Evolutionary conservation across 2,797 vertebrate species (phyloP), one percentile per base, ranked within the genome.

Genomic region (Poeciliopsis turneri): DNA sequence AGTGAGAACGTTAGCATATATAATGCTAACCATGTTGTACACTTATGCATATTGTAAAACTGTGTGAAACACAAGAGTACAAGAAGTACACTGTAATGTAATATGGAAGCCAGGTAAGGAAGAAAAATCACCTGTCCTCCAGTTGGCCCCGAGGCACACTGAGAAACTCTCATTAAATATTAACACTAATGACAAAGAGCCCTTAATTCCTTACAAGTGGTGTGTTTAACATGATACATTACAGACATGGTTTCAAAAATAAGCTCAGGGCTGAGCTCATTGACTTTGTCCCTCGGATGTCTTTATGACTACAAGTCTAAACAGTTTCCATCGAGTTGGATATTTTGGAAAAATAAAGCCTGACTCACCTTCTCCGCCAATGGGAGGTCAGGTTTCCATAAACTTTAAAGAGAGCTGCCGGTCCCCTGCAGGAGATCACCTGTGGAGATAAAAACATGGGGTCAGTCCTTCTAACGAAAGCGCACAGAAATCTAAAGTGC

Each of bases 321-420:
- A 46, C 55, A 9, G 59, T 74, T 43, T 45, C 53, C 20, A 45
- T 49, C 23, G 66, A 73, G 53, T 8, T 18, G 39, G 66, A 45
- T 28, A 25, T 79, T 45, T 77, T 76, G 5, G 57, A 20, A 46
- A 43, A 76, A 49, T 2, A 68, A 2, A 2, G 1, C 16, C 10
- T 1, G 23, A 72, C 91, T 88, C 84, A 94, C 94, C 91, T 92
- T 93, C 90, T 92, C 89, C 91, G 85, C 91, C 88, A 93, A 83
- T 46, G 83, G 88, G 88, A 93, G 89, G 86, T 94, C 93, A 94
- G 90, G 89, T 92, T 95, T 92, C 93, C 93, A 94, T 94, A 92
- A 93, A 93, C 84, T 85, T 90, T 18, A 47, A 80, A 81, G 85
- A 87, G 82, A 79, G 82, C 83, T 83, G 83, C 78, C 70, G 43